A percentile compares a stretch with the other conserved stretches of the same genome.
phyloP scores from a whole-genome alignment of 2,113 vertebrate genomes.

The Mionectes macconnelli region DNA sequence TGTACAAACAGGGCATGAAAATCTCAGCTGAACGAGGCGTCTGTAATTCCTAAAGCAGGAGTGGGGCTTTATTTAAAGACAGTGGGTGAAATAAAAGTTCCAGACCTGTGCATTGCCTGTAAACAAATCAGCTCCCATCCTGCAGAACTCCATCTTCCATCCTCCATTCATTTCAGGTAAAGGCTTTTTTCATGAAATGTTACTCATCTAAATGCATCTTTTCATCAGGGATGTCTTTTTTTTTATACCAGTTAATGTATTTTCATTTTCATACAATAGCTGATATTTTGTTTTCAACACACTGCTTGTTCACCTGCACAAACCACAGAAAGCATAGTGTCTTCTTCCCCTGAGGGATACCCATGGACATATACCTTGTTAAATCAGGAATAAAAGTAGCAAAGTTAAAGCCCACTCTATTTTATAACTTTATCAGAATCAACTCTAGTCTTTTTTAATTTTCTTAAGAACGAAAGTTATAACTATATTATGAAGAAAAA shows the following conservation, averaged over 20 bases:
- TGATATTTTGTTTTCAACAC: background rate
- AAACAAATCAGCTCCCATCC: background rate
- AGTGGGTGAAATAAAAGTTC: background rate
- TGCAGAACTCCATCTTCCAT: background rate
- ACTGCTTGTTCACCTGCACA: background rate
- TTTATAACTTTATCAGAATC: background rate
- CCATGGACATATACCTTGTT: background rate
- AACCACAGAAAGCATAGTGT: background rate
- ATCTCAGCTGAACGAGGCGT: background rate
- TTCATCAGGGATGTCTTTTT: background rate
- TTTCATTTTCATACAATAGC: background rate
- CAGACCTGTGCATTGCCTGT: fast-evolving
- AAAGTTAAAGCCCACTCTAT: background rate
- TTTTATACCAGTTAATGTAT: background rate
- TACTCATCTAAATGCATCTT: background rate
- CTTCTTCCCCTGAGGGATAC: background rate
- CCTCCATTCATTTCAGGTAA: background rate
- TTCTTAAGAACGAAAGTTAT: background rate
- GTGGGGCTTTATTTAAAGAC: background rate
- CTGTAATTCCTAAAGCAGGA: background rate
- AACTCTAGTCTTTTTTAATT: background rate
- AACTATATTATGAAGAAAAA: background rate
- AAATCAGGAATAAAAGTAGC: background rate
- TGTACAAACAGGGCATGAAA: background rate
- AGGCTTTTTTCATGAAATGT: background rate